Evolutionary conservation across 2,797 vertebrate species (phyloP), one percentile per base, ranked within the genome.

Genomic region (Chromobotia macracanthus): DNA sequence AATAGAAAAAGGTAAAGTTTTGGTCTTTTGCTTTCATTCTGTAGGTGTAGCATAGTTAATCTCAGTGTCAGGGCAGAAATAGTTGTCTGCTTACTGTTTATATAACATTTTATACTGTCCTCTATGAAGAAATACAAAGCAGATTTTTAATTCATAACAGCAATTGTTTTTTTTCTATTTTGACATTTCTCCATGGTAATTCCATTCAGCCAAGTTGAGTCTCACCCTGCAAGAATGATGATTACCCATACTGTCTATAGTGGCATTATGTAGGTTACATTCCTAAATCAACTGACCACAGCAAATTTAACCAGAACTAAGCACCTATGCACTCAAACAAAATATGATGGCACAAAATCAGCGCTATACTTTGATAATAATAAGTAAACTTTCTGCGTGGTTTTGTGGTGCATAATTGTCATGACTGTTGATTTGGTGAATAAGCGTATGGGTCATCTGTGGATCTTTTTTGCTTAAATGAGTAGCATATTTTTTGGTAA

Each of bases 111-210:
- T 69, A 31, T 44, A 82, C 51, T 63, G 44, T 77, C 38, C 70
- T 75, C 18, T 72, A 60, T 28, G 50, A 60, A 77, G 48, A 82
- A 80, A 84, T 50, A 58, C 44, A 50, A 80, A 82, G 53, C 73
- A 80, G 53, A 65, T 79, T 77, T 67, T 55, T 61, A 86, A 82
- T 84, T 72, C 74, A 56, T 58, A 71, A 77, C 82, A 82, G 82
- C 63, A 21, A 69, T 73, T 82, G 61, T 68, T 71, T 71, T 38
- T 10, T n/a, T 80, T 53, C 70, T 44, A 60, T 64, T 69, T 75
- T 60, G 41, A 55, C 25, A 28, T 60, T 80, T 77, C 58, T 73
- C 60, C 65, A 81, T 60, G 70, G 77, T 21, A 46, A 78, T 75
- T 69, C 51, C 46, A 25, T 74, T 80, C 28, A 78, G 56, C 38